Conservation (phyloP, 2,888 invertebrate genomes). For the Allophyes oxyacanthae region DNA sequence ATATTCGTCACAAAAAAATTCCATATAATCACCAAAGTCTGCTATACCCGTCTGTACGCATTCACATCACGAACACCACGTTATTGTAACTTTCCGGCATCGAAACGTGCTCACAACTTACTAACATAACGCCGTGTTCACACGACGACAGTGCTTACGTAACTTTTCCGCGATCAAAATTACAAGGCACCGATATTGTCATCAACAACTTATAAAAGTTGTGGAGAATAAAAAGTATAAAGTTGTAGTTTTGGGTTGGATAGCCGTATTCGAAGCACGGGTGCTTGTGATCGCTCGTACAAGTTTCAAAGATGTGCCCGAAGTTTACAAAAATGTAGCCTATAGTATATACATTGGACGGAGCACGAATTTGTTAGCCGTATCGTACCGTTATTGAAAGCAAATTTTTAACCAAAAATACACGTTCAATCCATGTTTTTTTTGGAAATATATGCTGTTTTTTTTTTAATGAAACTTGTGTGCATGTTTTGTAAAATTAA, state of each 20-base stretch:
- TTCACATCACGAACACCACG: slow-evolving; percentile 36
- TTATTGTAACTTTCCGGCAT: slow-evolving; percentile 42
- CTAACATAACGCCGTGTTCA: slow-evolving; percentile 34
- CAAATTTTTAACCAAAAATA: no score
- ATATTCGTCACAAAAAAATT: slow-evolving; percentile 2
- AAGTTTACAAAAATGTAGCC: slow-evolving; percentile 26
- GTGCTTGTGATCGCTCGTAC: slow-evolving; percentile 3
- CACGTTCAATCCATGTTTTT: no score
- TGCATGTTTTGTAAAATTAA: no score
- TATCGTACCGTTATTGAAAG: no score
- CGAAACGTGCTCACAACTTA: slow-evolving; percentile 38
- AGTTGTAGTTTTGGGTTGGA: slow-evolving; percentile 13
- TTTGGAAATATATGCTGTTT: no score
- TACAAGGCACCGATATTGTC: slow-evolving; percentile 37
- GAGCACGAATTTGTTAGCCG: no score
- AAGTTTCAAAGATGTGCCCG: slow-evolving; percentile 27
- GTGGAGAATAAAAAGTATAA: slow-evolving; percentile 16
- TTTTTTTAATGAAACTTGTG: no score
- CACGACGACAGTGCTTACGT: slow-evolving; percentile 22
- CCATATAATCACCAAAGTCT: not conserved
- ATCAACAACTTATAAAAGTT: slow-evolving; percentile 35
- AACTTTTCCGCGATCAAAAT: slow-evolving; percentile 29
- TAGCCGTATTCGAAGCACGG: slow-evolving; percentile 29
- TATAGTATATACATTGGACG: no score
- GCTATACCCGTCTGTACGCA: slow-evolving; percentile 25